phyloP scores from a whole-genome alignment of 2,113 vertebrate species.

The Dicaeum eximium region DNA sequence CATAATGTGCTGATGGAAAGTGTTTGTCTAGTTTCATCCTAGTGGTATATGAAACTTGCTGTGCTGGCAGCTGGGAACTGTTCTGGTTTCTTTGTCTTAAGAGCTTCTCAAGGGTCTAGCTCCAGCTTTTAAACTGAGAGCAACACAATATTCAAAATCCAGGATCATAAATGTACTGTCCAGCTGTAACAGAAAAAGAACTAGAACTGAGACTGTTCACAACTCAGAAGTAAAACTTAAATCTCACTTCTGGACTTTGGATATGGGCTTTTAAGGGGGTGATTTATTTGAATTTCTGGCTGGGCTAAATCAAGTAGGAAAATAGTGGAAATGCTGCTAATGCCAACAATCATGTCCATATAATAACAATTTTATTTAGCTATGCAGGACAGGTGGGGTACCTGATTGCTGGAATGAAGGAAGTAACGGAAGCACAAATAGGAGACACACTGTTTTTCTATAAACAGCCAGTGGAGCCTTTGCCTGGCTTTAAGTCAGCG shows the following conservation, averaged over 20 bases:
- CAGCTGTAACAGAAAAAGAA: background rate
- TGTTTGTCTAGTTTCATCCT: background rate
- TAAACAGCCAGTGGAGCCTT: slow-evolving; percentile 86
- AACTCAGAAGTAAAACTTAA: background rate
- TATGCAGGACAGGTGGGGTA: slow-evolving; percentile 97
- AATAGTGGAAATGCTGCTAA: background rate
- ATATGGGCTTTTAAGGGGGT: background rate
- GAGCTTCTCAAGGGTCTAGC: background rate
- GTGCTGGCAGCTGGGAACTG: background rate
- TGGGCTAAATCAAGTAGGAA: background rate
- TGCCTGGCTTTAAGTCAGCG: slow-evolving; percentile 92
- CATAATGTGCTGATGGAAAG: background rate
- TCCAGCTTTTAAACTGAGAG: background rate
- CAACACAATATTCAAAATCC: background rate
- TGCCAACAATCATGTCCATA: slow-evolving; percentile 39
- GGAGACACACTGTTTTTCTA: slow-evolving; percentile 91
- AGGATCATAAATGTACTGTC: background rate
- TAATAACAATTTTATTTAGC: slow-evolving; percentile 76
- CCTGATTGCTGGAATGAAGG: slow-evolving; percentile 93
- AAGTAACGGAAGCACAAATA: slow-evolving; percentile 96
- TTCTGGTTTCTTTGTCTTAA: background rate
- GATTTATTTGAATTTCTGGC: background rate
- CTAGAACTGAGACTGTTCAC: background rate
- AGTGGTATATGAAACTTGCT: background rate
- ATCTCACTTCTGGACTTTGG: background rate